Evolutionary conservation across 2,888 invertebrate genomes (phyloP).

Genomic region (Orthosia gothica): DNA sequence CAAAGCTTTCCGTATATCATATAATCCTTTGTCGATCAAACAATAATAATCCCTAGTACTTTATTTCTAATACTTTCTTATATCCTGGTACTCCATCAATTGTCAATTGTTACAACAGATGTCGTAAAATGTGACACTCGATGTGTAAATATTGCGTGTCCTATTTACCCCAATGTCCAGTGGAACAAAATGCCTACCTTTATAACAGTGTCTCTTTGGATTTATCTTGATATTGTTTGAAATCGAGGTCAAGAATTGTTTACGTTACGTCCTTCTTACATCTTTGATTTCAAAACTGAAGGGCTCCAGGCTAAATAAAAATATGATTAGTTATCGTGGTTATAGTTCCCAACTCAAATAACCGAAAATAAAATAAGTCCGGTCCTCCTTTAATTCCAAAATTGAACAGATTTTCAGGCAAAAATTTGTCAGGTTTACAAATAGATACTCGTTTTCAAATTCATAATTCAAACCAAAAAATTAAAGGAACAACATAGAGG

Average conservation of each 20-base stretch:
- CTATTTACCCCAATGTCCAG: slow-evolving; percentile 22
- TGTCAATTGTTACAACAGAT: slow-evolving; percentile 34
- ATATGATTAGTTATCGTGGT: too few species aligned
- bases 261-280: slow-evolving; percentile 2
- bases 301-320: too few species aligned
- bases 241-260: slow-evolving; percentile 10
- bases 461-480: background rate
- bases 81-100: slow-evolving; percentile 29
- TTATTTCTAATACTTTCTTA: slow-evolving; percentile 17
- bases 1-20: background rate
- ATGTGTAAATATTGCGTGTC: slow-evolving; percentile 23
- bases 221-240: slow-evolving; percentile 11
- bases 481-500: background rate
- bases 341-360: too few species aligned
- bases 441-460: too few species aligned
- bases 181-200: background rate
- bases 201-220: background rate
- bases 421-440: too few species aligned
- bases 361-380: background rate
- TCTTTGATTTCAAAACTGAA: background rate
- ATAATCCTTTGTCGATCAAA: background rate
- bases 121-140: slow-evolving; percentile 19
- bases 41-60: slow-evolving; percentile 2
- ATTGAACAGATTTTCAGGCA: too few species aligned
- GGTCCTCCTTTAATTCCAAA: too few species aligned